Evolutionary conservation across 2,797 vertebrate species (phyloP).

Genomic region (Balearica regulorum): DNA sequence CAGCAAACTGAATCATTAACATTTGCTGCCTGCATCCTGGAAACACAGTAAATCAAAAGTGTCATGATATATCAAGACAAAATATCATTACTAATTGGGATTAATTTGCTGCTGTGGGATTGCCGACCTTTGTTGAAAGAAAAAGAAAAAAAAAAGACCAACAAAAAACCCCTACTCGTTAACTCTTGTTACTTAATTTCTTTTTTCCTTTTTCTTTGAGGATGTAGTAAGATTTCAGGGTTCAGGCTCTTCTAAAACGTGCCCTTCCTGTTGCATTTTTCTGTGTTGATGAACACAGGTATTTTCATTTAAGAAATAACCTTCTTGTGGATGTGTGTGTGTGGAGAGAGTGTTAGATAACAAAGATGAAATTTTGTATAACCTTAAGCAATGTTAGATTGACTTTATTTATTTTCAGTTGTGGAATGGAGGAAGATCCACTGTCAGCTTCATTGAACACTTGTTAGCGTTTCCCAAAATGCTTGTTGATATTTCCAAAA

Average conservation of each 20-base stretch:
- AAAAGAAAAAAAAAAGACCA: conserved; percentile 45
- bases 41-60: conserved; percentile 81
- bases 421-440: background rate
- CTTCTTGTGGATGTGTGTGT: background rate
- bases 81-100: conserved; percentile 85
- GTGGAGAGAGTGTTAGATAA: background rate
- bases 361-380: background rate
- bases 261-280: background rate
- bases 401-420: background rate
- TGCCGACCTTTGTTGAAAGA: conserved; percentile 73
- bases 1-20: conserved; percentile 81
- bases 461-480: background rate
- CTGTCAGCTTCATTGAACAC: background rate
- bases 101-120: conserved; percentile 80
- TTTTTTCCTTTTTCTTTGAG: conserved; percentile 17
- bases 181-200: conserved; percentile 70
- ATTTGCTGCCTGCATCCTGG: conserved; percentile 78
- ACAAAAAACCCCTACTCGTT: conserved; percentile 39
- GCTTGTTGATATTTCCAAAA: background rate
- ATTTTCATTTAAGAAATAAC: background rate
- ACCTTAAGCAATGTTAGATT: background rate
- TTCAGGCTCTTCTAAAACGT: background rate
- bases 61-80: conserved; percentile 78
- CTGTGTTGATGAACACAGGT: background rate
- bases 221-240: background rate